Base-by-base conservation (phyloP, 2,888 invertebrate genomes). In the Hypselothyrea guttata region DNA sequence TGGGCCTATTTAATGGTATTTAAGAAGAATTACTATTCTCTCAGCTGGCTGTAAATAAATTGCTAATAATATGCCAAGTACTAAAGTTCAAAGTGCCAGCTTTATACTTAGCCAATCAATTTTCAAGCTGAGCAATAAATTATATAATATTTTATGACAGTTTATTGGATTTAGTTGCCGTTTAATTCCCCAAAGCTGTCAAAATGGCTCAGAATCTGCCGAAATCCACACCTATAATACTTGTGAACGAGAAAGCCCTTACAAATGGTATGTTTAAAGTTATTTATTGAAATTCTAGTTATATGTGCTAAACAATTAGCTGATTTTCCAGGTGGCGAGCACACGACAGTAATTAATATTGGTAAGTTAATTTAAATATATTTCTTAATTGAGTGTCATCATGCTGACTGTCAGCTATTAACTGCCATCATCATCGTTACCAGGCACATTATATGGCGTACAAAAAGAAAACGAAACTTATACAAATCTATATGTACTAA, bases 271-370 rank as follows among this genome's bases (percentile, higher is more conserved):
- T 62, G 22, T 22, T 55, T 22, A 16, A 35, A 1, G 13, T 8
- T 16, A 15, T 9, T 12, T 22, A 4, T 22, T 22, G 5, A 22
- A 22, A 22, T 22, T 22, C 22, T 22, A 22, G 2, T 22, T 22
- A 22, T 22, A 22, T 5, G 3, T 22, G 22, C 3, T 5, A 4
- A 40, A 12, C 1, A 1, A 8, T 31, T 28, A 11, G 2, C 22
- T 35, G 7, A 46, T 1, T 7, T 65, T 57, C 7, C 45, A 63
- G 48, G 18, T 60, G 31, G 15, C 11, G 57, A 76, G 37, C 54
- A 51, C 5, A 64, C 70, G 7, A 84, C 65, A 12, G 60, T 84
- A 44, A 81, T 81, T 44, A 68, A 84, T 42, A 81, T 81, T 44
- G 79, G 79, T 81, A 67, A 81, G 82, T 74, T 38, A 40, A n/a